Conservation (phyloP, 1,140 invertebrate genomes). For the Drosophila obscura region DNA sequence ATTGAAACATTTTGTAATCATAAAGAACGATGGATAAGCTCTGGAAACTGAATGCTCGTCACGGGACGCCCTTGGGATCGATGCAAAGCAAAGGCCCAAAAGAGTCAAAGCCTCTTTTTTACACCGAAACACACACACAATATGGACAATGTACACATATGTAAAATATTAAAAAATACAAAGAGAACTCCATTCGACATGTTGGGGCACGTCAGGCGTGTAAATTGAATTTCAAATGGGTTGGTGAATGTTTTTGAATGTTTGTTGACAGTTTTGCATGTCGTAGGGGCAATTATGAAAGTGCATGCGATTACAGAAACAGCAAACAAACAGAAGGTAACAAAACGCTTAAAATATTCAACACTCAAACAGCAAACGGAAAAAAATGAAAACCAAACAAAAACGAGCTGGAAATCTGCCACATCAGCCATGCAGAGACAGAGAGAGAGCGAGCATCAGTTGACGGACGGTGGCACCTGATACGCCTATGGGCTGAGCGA, state of each 20-base stretch:
- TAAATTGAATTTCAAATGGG: conserved; percentile 38
- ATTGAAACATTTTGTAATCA: no score
- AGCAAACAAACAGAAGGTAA: conserved; percentile 12
- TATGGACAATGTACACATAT: background rate
- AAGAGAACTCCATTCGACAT: background rate
- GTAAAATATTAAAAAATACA: background rate
- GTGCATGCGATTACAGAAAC: conserved; percentile 29
- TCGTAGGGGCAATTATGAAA: conserved; percentile 7
- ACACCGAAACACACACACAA: no score
- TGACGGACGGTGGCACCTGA: conserved; percentile 27
- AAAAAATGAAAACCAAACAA: conserved; percentile 1
- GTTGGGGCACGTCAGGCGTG: background rate
- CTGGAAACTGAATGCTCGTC: no score
- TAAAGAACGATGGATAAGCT: no score
- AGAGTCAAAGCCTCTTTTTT: no score
- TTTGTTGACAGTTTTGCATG: conserved; percentile 26
- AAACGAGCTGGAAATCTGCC: conserved; percentile 20
- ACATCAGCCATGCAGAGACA: conserved; percentile 37
- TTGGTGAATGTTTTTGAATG: background rate
- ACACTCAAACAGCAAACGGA: background rate
- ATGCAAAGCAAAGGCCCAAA: no score
- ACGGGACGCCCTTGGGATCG: no score
- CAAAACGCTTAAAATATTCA: conserved; percentile 35
- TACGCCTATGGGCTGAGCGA: conserved; percentile 2
- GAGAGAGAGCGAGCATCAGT: conserved; percentile 18